These are phyloP conservation scores for Myrmophylax atrothorax DNA, from an alignment of 2,113 vertebrate species.

Conservation along the genomic window DNA sequence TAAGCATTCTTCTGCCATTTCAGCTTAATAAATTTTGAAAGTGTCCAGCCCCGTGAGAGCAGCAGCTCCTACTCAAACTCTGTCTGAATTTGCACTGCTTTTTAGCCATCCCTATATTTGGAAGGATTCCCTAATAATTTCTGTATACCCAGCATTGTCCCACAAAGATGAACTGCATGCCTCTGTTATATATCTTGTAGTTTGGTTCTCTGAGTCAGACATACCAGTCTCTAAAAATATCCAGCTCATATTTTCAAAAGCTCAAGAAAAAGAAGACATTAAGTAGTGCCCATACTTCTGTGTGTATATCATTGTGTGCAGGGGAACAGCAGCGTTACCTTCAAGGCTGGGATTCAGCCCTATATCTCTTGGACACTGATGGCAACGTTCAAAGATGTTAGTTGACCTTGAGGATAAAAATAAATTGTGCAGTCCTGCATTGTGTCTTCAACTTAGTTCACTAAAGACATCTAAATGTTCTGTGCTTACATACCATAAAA, in stretches of 20 bases:
- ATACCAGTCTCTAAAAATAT: background rate
- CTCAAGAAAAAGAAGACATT: background rate
- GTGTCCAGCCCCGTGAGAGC: background rate
- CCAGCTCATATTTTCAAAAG: background rate
- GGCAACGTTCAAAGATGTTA: background rate
- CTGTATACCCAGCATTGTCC: background rate
- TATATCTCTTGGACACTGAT: background rate
- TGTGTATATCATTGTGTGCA: background rate
- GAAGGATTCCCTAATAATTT: background rate
- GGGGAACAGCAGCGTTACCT: background rate
- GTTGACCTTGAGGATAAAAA: conserved; percentile 52
- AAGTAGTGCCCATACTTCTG: background rate
- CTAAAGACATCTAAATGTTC: background rate
- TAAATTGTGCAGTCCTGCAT: conserved; percentile 4
- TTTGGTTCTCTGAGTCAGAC: background rate
- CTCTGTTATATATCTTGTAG: background rate
- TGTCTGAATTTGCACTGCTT: background rate
- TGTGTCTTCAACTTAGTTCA: background rate
- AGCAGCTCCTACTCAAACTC: background rate
- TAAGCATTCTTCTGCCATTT: background rate
- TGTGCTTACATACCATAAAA: conserved; percentile 24
- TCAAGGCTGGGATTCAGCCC: background rate
- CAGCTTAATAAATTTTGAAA: background rate
- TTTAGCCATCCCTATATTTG: background rate
- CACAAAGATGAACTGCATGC: background rate